Percentiles rank a stretch among this genome's conserved stretches.
Conservation (phyloP, 1,140 invertebrate species). For the Orius insidiosus region DNA sequence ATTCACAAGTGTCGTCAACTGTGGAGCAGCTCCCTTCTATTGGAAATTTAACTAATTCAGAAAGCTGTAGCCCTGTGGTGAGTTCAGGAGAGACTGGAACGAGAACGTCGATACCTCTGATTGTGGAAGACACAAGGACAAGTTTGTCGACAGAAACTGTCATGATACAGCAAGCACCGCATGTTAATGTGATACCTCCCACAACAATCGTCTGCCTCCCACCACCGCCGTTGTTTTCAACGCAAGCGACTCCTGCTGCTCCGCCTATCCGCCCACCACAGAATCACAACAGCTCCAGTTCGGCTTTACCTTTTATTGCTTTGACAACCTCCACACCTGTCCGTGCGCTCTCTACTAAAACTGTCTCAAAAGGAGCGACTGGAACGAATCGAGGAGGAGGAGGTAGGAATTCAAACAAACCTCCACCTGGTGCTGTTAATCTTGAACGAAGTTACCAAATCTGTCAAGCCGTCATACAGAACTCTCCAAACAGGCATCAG, state of each 20-base stretch:
- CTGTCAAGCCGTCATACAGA: conserved; percentile 86
- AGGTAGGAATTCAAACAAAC: conserved; percentile 34
- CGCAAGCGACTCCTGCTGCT: background rate
- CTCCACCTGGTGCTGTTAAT: conserved; percentile 75
- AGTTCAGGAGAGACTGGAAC: too few species aligned
- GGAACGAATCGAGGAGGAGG: background rate
- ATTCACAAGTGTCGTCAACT: conserved; percentile 28
- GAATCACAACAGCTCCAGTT: conserved; percentile 24
- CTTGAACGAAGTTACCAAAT: conserved; percentile 88
- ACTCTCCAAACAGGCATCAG: conserved; percentile 54
- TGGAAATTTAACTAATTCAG: too few species aligned
- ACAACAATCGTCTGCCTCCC: conserved; percentile 33
- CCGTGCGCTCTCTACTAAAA: conserved; percentile 28
- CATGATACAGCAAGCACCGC: background rate
- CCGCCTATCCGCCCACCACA: conserved; percentile 24
- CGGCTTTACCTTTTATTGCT: conserved; percentile 31
- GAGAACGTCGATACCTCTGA: too few species aligned
- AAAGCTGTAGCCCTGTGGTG: too few species aligned
- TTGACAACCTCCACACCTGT: conserved; percentile 28
- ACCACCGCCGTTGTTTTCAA: conserved; percentile 20
- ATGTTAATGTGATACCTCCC: conserved; percentile 28
- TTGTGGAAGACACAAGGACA: too few species aligned
- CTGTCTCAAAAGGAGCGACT: conserved; percentile 23
- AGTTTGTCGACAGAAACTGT: too few species aligned
- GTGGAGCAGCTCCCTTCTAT: background rate